Conservation (phyloP, 23 tunicate genomes). For the Styela plicata region DNA sequence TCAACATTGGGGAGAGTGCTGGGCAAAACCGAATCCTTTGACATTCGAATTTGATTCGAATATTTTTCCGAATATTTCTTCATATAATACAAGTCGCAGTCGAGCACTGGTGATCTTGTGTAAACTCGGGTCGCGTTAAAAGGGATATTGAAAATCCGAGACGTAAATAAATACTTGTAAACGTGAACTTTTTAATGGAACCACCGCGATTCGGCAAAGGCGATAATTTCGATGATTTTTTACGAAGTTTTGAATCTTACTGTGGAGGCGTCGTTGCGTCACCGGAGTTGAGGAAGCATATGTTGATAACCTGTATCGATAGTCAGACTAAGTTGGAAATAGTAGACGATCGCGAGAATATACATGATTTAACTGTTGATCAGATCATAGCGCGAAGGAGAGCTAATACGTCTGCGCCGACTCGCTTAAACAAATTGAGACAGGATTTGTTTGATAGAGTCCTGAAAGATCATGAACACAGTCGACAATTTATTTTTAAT, state of each 20-base stretch:
- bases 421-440: background rate
- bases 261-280: background rate
- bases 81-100: no score
- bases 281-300: background rate
- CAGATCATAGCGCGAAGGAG: background rate
- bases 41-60: no score
- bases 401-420: background rate
- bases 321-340: background rate
- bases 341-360: background rate
- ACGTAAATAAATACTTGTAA: no score
- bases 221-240: background rate
- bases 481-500: background rate
- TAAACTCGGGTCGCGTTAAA: no score
- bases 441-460: background rate
- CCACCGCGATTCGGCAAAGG: background rate
- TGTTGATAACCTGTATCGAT: background rate
- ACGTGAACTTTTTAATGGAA: background rate
- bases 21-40: no score
- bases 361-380: background rate
- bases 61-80: no score
- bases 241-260: background rate
- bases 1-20: no score
- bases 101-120: no score
- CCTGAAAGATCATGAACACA: background rate
- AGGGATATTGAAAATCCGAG: no score